These are phyloP conservation scores for Anolis carolinensis DNA, from an alignment of 2,113 vertebrate species.

Conservation along the genomic window DNA sequence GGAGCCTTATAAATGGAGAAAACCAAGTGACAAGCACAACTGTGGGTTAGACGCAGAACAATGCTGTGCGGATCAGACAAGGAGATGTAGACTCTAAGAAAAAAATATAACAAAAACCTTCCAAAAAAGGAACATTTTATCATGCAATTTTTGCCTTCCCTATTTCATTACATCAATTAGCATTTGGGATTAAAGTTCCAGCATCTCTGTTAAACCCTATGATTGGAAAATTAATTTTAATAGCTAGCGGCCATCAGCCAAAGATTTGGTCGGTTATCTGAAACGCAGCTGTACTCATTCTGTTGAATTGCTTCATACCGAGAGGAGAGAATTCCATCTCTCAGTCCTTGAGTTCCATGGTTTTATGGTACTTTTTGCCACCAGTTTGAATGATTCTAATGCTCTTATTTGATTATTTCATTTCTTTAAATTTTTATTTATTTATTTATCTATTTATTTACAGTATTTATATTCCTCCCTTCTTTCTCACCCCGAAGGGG, in stretches of 20 bases:
- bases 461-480: too few relatives aligned
- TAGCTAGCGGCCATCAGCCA: neutral
- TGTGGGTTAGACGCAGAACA: neutral
- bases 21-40: conserved; percentile 48
- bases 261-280: conserved; percentile 28
- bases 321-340: neutral
- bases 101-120: conserved; percentile 16
- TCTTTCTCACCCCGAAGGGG: too few relatives aligned
- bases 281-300: conserved; percentile 4
- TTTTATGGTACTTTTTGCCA: neutral
- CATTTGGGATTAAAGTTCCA: neutral
- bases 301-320: neutral
- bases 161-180: neutral
- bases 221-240: neutral
- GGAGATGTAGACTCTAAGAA: conserved; percentile 12
- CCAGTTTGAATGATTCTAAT: neutral
- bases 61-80: conserved; percentile 17
- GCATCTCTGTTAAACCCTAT: neutral
- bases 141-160: neutral
- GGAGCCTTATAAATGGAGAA: conserved; percentile 51
- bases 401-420: neutral
- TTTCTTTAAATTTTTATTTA: neutral
- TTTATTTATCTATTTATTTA: too few relatives aligned
- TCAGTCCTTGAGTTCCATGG: neutral
- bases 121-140: neutral